A percentile compares a stretch with the other conserved stretches of the same genome.
phyloP scores from a whole-genome alignment of 2,888 invertebrate species.

The Zonitis immaculata region DNA sequence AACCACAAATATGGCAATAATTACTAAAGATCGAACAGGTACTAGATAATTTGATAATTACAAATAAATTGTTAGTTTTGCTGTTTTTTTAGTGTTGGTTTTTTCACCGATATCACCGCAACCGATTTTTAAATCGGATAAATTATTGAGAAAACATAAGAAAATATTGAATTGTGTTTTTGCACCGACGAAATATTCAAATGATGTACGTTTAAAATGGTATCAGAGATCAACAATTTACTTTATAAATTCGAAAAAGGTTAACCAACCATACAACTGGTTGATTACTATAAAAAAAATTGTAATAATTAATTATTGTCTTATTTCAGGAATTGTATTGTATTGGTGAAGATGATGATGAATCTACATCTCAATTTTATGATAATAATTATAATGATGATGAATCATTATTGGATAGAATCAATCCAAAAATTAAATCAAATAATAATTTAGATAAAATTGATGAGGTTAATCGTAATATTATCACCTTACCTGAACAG shows the following conservation, averaged over 20 bases:
- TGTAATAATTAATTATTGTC: background rate
- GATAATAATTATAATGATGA: constrained; percentile 18
- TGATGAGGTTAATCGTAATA: background rate
- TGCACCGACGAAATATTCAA: constrained; percentile 53
- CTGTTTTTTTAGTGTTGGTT: constrained; percentile 58
- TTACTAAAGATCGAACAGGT: constrained; percentile 62
- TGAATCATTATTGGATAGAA: constrained; percentile 32
- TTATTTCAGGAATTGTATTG: constrained; percentile 40
- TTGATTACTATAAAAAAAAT: too few species aligned
- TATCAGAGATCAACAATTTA: constrained; percentile 58
- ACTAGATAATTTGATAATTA: constrained; percentile 38
- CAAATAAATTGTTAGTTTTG: background rate
- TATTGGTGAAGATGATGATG: constrained; percentile 32
- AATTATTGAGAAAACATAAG: constrained; percentile 48
- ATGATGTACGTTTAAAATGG: constrained; percentile 52
- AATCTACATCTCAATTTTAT: constrained; percentile 16
- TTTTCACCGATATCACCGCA: constrained; percentile 57
- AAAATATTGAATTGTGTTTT: constrained; percentile 53
- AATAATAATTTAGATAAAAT: constrained; percentile 2
- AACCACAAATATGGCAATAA: constrained; percentile 64
- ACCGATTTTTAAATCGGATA: constrained; percentile 52
- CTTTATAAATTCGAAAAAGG: constrained; percentile 59
- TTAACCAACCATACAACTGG: too few species aligned
- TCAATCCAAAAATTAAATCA: constrained; percentile 29
- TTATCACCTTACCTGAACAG: constrained; percentile 13